phyloP scores from a whole-genome alignment of 2,888 invertebrate genomes.

The Parnassius mnemosyne region DNA sequence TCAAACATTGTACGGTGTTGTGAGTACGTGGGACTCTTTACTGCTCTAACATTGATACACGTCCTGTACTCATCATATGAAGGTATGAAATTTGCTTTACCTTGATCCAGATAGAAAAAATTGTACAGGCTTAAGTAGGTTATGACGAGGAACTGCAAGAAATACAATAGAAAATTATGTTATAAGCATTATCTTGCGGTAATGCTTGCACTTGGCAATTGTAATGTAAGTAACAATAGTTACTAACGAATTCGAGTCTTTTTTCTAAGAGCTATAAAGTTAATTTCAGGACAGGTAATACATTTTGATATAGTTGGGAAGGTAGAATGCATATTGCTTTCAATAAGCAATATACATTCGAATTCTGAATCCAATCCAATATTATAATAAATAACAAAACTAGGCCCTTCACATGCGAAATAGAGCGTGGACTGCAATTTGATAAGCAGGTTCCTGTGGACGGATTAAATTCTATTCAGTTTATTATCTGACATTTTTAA shows the following conservation, averaged over 20 bases:
- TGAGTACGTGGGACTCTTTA: too few relatives aligned
- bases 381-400: slow-evolving; percentile 19
- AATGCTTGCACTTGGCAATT: too few relatives aligned
- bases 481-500: too few relatives aligned
- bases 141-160: too few relatives aligned
- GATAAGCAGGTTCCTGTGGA: slow-evolving; percentile 19
- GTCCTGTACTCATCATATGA: too few relatives aligned
- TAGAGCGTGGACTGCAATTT: slow-evolving; percentile 26
- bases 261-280: neutral
- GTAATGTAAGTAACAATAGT: neutral
- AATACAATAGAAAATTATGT: too few relatives aligned
- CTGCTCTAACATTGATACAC: too few relatives aligned
- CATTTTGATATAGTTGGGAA: slow-evolving; percentile 3
- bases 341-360: neutral
- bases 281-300: neutral
- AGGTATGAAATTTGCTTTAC: too few relatives aligned
- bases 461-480: slow-evolving; percentile 9
- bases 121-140: too few relatives aligned
- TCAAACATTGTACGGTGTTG: too few relatives aligned
- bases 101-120: too few relatives aligned
- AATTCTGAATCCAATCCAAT: slow-evolving; percentile 18
- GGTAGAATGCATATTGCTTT: neutral
- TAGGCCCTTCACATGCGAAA: slow-evolving; percentile 29
- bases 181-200: too few relatives aligned
- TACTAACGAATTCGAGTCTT: neutral